Evolutionary conservation across 2,888 invertebrate genomes (phyloP).

Genomic region (Tryphoninae sp.): DNA sequence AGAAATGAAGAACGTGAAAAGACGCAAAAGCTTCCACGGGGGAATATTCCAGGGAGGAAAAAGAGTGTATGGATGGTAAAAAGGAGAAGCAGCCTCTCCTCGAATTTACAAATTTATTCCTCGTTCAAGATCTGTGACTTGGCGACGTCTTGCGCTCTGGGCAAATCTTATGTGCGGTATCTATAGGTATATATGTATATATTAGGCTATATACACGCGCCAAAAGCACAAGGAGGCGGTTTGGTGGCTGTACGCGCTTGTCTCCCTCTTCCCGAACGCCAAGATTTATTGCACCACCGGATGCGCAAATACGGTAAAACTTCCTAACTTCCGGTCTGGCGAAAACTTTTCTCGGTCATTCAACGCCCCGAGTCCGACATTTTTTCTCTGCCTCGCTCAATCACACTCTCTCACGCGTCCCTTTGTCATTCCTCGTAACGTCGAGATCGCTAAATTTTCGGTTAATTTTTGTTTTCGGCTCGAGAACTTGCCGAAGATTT

Average conservation of each 20-base stretch:
- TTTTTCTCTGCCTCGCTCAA: slow-evolving; percentile 41
- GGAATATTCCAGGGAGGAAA: slow-evolving; percentile 31
- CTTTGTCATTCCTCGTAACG: slow-evolving; percentile 8
- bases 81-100: slow-evolving; percentile 21
- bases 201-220: slow-evolving; percentile 26
- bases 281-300: slow-evolving; percentile 79
- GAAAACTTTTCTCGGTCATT: slow-evolving; percentile 77
- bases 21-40: slow-evolving; percentile 55
- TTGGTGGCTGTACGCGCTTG: slow-evolving; percentile 39
- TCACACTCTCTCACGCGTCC: slow-evolving; percentile 36
- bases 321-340: slow-evolving; percentile 79
- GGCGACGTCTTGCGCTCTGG: slow-evolving; percentile 61
- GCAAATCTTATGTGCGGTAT: slow-evolving; percentile 1
- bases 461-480: slow-evolving; percentile 1
- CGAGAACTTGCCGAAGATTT: neutral
- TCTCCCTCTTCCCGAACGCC: slow-evolving; percentile 33
- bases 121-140: slow-evolving; percentile 64
- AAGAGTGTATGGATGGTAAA: slow-evolving; percentile 33
- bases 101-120: slow-evolving; percentile 65
- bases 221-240: slow-evolving; percentile 52
- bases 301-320: slow-evolving; percentile 81
- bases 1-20: slow-evolving; percentile 63
- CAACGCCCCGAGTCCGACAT: slow-evolving; percentile 52
- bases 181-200: neutral
- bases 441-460: slow-evolving; percentile 34